phyloP scores from a whole-genome alignment of 2,888 invertebrate genomes.

The Amiota minor region DNA sequence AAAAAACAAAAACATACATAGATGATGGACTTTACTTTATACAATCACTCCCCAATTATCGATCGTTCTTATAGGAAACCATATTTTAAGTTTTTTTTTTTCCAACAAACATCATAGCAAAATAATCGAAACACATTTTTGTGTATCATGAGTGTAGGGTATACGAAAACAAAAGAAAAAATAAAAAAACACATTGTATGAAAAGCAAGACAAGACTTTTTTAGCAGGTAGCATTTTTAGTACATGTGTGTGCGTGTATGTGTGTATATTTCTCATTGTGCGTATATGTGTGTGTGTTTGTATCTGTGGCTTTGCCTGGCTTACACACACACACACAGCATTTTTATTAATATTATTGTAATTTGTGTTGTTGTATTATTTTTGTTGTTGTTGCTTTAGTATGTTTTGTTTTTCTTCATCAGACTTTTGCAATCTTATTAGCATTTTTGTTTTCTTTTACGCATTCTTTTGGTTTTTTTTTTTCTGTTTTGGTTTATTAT shows the following conservation, averaged over 20 bases:
- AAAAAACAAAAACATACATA: too few species aligned
- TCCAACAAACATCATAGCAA: background rate
- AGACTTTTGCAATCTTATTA: conserved; percentile 1
- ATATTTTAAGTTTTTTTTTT: background rate
- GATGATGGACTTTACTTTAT: too few species aligned
- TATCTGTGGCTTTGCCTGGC: background rate
- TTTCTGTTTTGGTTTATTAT: background rate
- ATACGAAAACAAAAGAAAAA: background rate
- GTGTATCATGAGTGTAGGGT: too few species aligned
- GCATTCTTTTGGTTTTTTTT: background rate
- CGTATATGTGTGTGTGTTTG: background rate
- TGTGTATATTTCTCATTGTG: background rate
- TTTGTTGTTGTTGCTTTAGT: background rate
- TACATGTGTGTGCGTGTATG: background rate
- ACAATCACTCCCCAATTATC: too few species aligned
- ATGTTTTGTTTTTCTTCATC: background rate
- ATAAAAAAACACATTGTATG: background rate
- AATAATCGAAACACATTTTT: background rate
- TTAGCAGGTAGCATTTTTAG: conserved; percentile 9
- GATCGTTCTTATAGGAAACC: background rate
- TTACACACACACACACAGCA: background rate
- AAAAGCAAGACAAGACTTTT: background rate
- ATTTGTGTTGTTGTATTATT: background rate
- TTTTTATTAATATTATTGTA: background rate
- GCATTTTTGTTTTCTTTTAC: background rate